phyloP scores from a whole-genome alignment of 2,888 invertebrate genomes.

The Beris morrisii region DNA sequence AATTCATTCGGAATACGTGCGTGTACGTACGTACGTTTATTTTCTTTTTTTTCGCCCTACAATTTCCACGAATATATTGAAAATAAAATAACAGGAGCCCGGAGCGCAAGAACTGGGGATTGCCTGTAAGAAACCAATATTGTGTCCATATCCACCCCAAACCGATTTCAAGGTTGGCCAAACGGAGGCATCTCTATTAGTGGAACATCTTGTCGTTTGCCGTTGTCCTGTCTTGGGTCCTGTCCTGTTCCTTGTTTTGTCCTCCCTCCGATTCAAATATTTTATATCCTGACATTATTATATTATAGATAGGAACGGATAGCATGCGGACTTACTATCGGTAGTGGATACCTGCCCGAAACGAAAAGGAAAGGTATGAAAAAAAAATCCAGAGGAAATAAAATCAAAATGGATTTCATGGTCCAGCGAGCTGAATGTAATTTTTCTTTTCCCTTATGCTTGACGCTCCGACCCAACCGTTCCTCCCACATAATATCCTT shows the following conservation, averaged over 20 bases:
- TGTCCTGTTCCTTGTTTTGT: not conserved
- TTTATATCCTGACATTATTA: slow-evolving; percentile 8
- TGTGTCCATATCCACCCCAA: slow-evolving; percentile 24
- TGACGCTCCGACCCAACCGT: not conserved
- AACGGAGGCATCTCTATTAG: slow-evolving; percentile 29
- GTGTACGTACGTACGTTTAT: no score
- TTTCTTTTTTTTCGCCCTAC: no score
- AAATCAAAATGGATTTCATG: slow-evolving; percentile 48
- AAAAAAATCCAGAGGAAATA: slow-evolving; percentile 44
- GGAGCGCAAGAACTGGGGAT: not conserved
- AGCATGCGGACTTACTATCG: no score
- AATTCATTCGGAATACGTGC: no score
- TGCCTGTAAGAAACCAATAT: slow-evolving; percentile 17
- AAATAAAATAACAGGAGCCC: no score
- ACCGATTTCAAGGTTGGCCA: slow-evolving; percentile 25
- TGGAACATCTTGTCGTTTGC: slow-evolving; percentile 18
- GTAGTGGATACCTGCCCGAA: not conserved
- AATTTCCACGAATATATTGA: no score
- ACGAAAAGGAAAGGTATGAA: not conserved
- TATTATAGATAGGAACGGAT: slow-evolving; percentile 3
- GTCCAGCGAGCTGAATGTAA: slow-evolving; percentile 47
- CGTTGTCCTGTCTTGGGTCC: slow-evolving; percentile 13
- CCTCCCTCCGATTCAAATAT: not conserved
- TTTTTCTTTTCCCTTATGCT: slow-evolving; percentile 35
- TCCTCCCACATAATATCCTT: slow-evolving; percentile 13